phyloP scores from a whole-genome alignment of 2,888 invertebrate genomes.

The Aelia acuminata region DNA sequence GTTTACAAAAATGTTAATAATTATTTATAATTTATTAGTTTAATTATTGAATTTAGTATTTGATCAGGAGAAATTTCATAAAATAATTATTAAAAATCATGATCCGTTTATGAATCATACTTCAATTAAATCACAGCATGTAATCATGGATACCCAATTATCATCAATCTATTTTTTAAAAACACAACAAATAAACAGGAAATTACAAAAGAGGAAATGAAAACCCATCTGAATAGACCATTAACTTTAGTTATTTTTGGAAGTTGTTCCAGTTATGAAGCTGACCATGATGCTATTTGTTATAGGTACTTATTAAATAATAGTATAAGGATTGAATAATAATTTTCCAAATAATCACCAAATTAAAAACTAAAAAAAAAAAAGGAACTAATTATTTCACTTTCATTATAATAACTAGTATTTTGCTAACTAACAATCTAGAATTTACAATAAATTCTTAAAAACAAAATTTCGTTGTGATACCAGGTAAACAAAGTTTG shows the following conservation, averaged over 20 bases:
- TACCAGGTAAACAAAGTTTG: too few relatives aligned
- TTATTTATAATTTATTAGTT: neutral
- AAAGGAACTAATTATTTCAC: too few relatives aligned
- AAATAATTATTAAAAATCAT: neutral
- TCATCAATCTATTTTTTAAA: constrained; percentile 5
- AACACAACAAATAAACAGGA: constrained; percentile 41
- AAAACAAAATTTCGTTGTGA: too few relatives aligned
- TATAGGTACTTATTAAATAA: constrained; percentile 33
- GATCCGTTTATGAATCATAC: neutral
- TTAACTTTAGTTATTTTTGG: constrained; percentile 4
- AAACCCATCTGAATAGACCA: neutral
- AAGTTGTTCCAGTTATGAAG: constrained; percentile 7
- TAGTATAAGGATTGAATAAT: too few relatives aligned
- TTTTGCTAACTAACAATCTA: too few relatives aligned
- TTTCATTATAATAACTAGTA: too few relatives aligned
- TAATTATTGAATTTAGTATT: neutral
- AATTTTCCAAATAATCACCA: too few relatives aligned
- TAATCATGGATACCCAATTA: neutral
- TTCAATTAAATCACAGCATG: neutral
- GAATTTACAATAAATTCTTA: too few relatives aligned
- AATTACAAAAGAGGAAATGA: constrained; percentile 52
- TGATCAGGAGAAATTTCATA: neutral
- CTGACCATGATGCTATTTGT: neutral
- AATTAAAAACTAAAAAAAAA: too few relatives aligned
- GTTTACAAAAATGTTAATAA: neutral